Evolutionary conservation across 2,797 vertebrate species (phyloP).

Genomic region (Rhincodon typus): DNA sequence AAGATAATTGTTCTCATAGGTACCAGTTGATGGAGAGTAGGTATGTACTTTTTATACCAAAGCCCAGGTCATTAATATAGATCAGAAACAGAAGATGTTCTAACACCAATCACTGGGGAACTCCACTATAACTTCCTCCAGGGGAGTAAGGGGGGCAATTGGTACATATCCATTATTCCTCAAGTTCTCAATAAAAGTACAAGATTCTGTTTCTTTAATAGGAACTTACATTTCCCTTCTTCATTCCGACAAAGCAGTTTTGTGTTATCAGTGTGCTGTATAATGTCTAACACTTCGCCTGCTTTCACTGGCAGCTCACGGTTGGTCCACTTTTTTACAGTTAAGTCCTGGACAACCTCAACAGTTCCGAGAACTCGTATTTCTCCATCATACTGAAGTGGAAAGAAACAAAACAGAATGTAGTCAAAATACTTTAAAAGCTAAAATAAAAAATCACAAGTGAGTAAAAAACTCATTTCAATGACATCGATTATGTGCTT

Average conservation of each 20-base stretch:
- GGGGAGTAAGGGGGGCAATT: background rate
- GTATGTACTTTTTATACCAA: too few species aligned
- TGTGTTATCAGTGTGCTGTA: slow-evolving; percentile 65
- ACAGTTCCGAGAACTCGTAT: slow-evolving; percentile 73
- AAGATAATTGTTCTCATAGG: too few species aligned
- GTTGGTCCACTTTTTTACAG: slow-evolving; percentile 64
- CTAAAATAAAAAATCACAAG: background rate
- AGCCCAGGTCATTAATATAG: too few species aligned
- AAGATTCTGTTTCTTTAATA: background rate
- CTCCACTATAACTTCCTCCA: background rate
- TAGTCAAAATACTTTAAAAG: background rate
- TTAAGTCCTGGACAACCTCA: slow-evolving; percentile 53
- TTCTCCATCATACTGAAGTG: slow-evolving; percentile 75
- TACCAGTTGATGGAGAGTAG: too few species aligned
- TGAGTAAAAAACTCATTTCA: background rate
- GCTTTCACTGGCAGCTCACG: slow-evolving; percentile 75
- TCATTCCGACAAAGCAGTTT: slow-evolving; percentile 83
- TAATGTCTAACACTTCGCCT: slow-evolving; percentile 75
- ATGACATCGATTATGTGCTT: background rate
- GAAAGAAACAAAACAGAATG: slow-evolving; percentile 34
- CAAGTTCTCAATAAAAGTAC: background rate
- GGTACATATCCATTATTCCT: background rate
- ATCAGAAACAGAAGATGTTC: too few species aligned
- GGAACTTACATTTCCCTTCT: slow-evolving; percentile 84
- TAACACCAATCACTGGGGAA: background rate